Percentiles rank a stretch among this genome's conserved stretches.
Evolutionary conservation across 2,113 vertebrate species (phyloP).

Genomic region (Oceanodroma tethys): DNA sequence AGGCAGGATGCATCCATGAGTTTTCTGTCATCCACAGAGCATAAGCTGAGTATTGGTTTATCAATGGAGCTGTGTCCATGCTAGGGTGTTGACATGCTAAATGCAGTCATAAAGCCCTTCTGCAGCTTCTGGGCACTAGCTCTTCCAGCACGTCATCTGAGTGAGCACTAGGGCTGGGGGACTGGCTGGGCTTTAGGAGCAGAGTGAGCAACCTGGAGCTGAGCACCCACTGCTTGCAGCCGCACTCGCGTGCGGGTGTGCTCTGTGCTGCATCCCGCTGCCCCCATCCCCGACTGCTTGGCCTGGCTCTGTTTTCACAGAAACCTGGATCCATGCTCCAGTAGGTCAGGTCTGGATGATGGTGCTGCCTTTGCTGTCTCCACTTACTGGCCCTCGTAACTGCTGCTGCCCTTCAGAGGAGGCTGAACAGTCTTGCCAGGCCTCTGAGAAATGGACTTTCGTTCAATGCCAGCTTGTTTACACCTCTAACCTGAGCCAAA

Average conservation of each 20-base stretch:
- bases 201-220: not conserved
- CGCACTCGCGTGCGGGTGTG: fast-evolving
- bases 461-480: not conserved
- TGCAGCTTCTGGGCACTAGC: not conserved
- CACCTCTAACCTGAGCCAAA: not conserved
- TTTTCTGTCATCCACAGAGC: not conserved
- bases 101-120: not conserved
- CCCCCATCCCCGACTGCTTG: not conserved
- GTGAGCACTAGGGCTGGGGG: not conserved
- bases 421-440: not conserved
- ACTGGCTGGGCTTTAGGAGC: not conserved
- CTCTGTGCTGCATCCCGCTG: not conserved
- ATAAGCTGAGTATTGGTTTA: not conserved
- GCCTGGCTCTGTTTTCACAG: not conserved
- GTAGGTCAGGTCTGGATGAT: not conserved
- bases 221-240: not conserved
- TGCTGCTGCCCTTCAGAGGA: not conserved
- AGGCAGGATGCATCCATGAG: not conserved
- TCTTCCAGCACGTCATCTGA: not conserved
- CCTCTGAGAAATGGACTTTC: not conserved
- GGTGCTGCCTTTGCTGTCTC: not conserved
- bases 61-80: not conserved
- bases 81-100: not conserved
- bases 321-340: not conserved
- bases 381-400: fast-evolving